Percentiles rank a stretch among this genome's conserved stretches.
Evolutionary conservation across 2,888 invertebrate genomes (phyloP).

Genomic region (Luperina testacea): DNA sequence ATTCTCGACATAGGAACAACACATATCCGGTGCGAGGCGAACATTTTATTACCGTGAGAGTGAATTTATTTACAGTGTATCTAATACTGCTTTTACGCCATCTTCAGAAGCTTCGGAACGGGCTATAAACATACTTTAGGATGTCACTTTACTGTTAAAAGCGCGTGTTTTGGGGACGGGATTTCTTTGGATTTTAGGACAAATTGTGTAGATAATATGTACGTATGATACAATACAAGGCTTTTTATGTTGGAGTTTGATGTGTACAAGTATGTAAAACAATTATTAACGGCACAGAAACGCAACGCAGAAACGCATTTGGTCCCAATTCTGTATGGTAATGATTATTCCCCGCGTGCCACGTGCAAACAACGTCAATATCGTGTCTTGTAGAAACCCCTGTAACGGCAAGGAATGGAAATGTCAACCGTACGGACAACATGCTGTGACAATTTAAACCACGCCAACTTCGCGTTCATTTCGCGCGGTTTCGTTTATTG

Average conservation of each 20-base stretch:
- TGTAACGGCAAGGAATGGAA: too few relatives aligned
- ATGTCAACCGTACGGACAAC: too few relatives aligned
- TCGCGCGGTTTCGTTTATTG: too few relatives aligned
- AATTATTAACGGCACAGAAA: neutral
- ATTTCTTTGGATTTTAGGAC: constrained; percentile 39
- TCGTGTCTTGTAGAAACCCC: too few relatives aligned
- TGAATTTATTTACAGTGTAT: constrained; percentile 75
- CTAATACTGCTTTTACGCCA: constrained; percentile 67
- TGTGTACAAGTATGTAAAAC: constrained; percentile 1
- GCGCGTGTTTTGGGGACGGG: constrained; percentile 40
- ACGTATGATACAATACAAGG: constrained; percentile 18
- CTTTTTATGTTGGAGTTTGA: constrained; percentile 13
- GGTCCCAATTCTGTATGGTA: neutral
- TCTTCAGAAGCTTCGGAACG: constrained; percentile 60
- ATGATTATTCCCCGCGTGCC: too few relatives aligned
- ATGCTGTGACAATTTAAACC: too few relatives aligned
- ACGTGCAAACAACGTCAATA: neutral
- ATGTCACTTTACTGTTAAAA: constrained; percentile 64
- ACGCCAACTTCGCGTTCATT: too few relatives aligned
- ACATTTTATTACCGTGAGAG: constrained; percentile 73
- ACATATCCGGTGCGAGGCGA: constrained; percentile 54
- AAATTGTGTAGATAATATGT: constrained; percentile 42
- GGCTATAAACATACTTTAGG: constrained; percentile 67
- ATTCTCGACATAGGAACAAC: constrained; percentile 45
- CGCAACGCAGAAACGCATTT: neutral